Evolutionary conservation across 2,888 invertebrate genomes (phyloP).

Genomic region (Syritta pipiens): DNA sequence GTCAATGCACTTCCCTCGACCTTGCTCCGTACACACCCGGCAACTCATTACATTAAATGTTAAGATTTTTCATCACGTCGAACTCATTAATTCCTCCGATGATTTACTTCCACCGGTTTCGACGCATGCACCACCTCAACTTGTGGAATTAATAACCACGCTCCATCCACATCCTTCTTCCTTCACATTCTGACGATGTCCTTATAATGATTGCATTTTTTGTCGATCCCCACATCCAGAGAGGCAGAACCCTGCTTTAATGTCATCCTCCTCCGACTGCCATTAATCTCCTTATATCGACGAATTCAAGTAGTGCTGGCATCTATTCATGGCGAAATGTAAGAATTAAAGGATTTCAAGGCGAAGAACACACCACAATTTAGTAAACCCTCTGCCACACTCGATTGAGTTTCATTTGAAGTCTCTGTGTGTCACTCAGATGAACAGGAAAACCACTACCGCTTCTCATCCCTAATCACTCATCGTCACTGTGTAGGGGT

Average conservation of each 20-base stretch:
- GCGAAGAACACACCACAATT: slow-evolving; percentile 32
- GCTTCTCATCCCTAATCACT: not conserved
- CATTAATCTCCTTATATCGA: slow-evolving; percentile 66
- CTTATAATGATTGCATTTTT: slow-evolving; percentile 48
- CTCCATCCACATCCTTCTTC: slow-evolving; percentile 4
- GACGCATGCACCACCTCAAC: too few relatives aligned
- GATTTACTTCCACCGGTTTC: too few relatives aligned
- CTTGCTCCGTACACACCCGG: too few relatives aligned
- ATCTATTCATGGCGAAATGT: not conserved
- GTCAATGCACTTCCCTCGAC: too few relatives aligned
- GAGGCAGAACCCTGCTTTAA: slow-evolving; percentile 44
- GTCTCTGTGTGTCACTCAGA: slow-evolving; percentile 52
- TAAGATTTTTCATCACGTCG: too few relatives aligned
- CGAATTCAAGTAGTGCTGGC: slow-evolving; percentile 34
- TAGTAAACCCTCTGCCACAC: slow-evolving; percentile 50
- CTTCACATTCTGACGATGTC: not conserved
- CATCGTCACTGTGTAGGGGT: not conserved
- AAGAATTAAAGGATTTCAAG: slow-evolving; percentile 35
- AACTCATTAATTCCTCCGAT: too few relatives aligned
- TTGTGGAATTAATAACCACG: too few relatives aligned
- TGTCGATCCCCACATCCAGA: slow-evolving; percentile 22
- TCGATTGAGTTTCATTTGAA: slow-evolving; percentile 64
- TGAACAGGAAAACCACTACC: slow-evolving; percentile 31
- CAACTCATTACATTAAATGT: too few relatives aligned
- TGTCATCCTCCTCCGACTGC: slow-evolving; percentile 50